phyloP scores from a whole-genome alignment of 2,797 vertebrate species.

The Morelia viridis region DNA sequence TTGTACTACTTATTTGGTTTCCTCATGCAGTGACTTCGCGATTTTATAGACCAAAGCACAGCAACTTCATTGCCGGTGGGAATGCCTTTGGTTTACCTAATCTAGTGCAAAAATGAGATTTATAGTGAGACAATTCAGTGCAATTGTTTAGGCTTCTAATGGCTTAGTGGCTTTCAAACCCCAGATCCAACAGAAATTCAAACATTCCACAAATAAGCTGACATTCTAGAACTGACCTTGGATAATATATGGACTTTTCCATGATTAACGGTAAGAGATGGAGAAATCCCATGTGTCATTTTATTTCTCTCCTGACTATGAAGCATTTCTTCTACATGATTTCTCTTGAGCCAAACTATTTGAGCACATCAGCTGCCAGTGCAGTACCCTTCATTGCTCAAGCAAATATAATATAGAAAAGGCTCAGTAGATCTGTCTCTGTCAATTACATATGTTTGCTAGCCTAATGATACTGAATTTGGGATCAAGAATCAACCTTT shows the following conservation, averaged over 20 bases:
- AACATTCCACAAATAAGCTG: neutral
- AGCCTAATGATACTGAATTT: slow-evolving; percentile 9
- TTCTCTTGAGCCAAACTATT: neutral
- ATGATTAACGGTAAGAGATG: neutral
- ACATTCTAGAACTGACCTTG: slow-evolving; percentile 10
- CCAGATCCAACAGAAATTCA: neutral
- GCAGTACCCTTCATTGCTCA: neutral
- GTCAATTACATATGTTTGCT: slow-evolving; percentile 4
- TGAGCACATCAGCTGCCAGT: neutral
- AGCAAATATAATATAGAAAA: slow-evolving; percentile 1
- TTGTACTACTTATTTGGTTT: neutral
- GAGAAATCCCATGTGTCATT: neutral
- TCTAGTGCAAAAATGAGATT: neutral
- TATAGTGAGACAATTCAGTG: neutral
- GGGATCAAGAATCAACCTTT: neutral
- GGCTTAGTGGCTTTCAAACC: neutral
- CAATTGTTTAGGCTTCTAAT: slow-evolving; percentile 27
- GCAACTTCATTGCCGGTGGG: slow-evolving; percentile 1
- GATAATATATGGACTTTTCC: slow-evolving; percentile 7
- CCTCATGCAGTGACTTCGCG: neutral
- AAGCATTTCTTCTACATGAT: slow-evolving; percentile 2
- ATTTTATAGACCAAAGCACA: neutral
- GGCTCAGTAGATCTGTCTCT: neutral
- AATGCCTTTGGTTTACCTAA: slow-evolving; percentile 32
- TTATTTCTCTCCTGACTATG: slow-evolving; percentile 3